A percentile compares a stretch with the other conserved stretches of the same genome.
These are phyloP conservation scores for Cryptotis parvus DNA, from an alignment of 2,113 vertebrate genomes.

Conservation along the genomic window DNA sequence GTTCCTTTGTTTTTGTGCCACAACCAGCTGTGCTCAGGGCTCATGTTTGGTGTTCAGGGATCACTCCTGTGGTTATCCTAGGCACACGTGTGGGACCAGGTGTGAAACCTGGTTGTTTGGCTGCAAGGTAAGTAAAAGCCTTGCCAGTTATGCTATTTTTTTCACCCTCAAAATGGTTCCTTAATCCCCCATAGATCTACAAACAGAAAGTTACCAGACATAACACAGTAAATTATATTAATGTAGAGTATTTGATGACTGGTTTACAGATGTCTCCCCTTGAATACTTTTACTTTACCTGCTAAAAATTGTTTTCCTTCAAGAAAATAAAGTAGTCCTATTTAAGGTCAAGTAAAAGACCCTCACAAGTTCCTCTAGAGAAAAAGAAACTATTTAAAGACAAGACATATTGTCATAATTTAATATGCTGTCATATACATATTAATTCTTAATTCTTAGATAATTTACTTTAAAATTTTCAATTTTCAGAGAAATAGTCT, in stretches of 20 bases:
- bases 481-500: constrained; percentile 4
- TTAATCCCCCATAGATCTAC: constrained; percentile 11
- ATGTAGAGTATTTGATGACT: constrained; percentile 14
- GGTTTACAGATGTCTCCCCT: constrained; percentile 14
- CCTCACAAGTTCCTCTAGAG: not conserved
- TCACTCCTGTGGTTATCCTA: too few species aligned
- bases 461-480: constrained; percentile 14
- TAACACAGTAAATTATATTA: not conserved
- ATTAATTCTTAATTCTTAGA: not conserved
- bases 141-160: too few species aligned
- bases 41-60: too few species aligned
- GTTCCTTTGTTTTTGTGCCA: too few species aligned
- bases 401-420: not conserved
- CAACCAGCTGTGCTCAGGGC: too few species aligned
- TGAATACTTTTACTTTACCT: constrained; percentile 35
- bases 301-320: not conserved
- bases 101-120: too few species aligned
- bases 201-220: constrained; percentile 25
- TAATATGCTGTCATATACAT: not conserved
- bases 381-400: not conserved
- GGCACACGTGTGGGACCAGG: too few species aligned
- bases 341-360: constrained; percentile 24
- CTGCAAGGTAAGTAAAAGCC: too few species aligned
- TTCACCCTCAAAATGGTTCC: not conserved
- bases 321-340: not conserved